These are phyloP conservation scores for Drosophila koepferae DNA, from an alignment of 2,888 invertebrate species.

Conservation along the genomic window DNA sequence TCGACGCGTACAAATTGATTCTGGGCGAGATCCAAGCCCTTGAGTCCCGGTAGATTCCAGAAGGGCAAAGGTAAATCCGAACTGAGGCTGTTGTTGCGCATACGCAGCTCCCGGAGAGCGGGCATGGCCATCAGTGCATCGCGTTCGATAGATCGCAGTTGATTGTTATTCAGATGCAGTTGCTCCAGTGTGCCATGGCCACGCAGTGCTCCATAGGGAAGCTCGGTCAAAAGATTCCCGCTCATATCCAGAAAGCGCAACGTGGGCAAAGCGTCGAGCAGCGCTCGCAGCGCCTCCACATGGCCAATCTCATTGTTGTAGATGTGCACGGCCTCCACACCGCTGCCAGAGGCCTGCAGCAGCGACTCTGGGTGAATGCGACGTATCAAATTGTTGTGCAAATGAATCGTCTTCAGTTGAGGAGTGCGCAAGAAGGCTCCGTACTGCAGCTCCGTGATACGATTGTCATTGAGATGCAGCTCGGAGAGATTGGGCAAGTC, in stretches of 20 bases:
- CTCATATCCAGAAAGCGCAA: slow-evolving; percentile 92
- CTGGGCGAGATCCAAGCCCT: slow-evolving; percentile 92
- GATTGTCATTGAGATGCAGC: slow-evolving; percentile 89
- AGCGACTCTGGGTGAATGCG: slow-evolving; percentile 94
- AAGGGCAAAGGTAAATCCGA: slow-evolving; percentile 91
- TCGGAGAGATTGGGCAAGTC: slow-evolving; percentile 90
- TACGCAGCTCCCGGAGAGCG: slow-evolving; percentile 91
- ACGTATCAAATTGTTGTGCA: slow-evolving; percentile 91
- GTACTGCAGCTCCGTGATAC: slow-evolving; percentile 90
- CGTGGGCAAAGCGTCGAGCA: slow-evolving; percentile 91
- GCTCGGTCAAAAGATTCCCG: slow-evolving; percentile 90
- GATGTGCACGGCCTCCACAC: slow-evolving; percentile 91
- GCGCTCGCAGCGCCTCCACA: slow-evolving; percentile 90
- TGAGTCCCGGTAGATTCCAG: slow-evolving; percentile 93
- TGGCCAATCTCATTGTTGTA: slow-evolving; percentile 91
- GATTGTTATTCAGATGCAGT: slow-evolving; percentile 92
- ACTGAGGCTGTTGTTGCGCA: slow-evolving; percentile 93
- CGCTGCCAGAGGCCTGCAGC: slow-evolving; percentile 90
- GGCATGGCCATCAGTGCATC: slow-evolving; percentile 94
- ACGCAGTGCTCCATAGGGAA: slow-evolving; percentile 91
- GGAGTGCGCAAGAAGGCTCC: slow-evolving; percentile 93
- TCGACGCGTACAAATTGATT: slow-evolving; percentile 91
- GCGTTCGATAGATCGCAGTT: slow-evolving; percentile 90
- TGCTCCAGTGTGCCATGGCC: slow-evolving; percentile 93
- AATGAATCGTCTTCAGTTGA: slow-evolving; percentile 89